Conservation (phyloP, 2,113 vertebrate genomes). For the Corapipo altera region DNA sequence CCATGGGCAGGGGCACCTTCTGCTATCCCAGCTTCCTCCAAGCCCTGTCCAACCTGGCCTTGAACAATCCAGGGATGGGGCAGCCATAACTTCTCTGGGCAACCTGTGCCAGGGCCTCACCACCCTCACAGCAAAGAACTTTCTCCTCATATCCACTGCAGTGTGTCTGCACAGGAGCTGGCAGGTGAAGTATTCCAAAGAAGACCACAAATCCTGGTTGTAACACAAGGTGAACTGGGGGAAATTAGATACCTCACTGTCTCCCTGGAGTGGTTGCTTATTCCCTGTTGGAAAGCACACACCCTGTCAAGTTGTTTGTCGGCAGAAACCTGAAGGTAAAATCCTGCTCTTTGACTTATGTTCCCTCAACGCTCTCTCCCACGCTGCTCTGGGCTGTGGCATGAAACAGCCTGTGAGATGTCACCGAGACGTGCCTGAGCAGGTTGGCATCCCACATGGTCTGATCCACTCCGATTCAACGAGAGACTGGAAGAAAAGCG, state of each 20-base stretch:
- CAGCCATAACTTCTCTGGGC: neutral
- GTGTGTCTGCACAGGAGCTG: neutral
- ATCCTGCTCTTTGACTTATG: conserved; percentile 44
- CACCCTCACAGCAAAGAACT: neutral
- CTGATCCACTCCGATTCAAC: conserved; percentile 19
- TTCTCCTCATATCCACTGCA: neutral
- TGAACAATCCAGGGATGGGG: accelerated
- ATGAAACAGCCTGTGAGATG: conserved; percentile 50
- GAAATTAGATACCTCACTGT: neutral
- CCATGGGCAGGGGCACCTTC: neutral
- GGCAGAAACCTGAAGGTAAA: conserved; percentile 33
- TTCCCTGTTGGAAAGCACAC: neutral
- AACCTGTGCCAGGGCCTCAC: neutral
- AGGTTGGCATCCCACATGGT: conserved; percentile 59
- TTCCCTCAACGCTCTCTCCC: conserved; percentile 30
- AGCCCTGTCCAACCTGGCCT: neutral
- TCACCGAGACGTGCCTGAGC: conserved; percentile 43
- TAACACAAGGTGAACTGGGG: neutral
- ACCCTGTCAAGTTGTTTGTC: neutral
- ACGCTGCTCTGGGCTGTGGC: conserved; percentile 32
- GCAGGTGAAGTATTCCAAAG: neutral
- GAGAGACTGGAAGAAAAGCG: conserved; percentile 49
- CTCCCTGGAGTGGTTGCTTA: neutral
- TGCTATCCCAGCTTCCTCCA: neutral
- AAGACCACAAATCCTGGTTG: neutral